Conservation (phyloP, 2,888 invertebrate genomes). For the Chymomyza procnemis region DNA sequence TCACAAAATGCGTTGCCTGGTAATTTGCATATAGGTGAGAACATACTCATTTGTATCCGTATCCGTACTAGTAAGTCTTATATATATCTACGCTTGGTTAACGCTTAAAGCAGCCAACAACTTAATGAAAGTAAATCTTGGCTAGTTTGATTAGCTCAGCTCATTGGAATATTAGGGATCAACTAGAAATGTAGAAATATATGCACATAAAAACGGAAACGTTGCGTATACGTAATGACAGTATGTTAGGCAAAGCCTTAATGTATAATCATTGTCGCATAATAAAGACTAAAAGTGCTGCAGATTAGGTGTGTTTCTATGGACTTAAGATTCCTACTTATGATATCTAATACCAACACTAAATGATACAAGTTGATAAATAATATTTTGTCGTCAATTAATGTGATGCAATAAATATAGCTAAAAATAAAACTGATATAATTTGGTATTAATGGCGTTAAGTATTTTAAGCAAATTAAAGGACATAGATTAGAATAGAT, state of each 20-base stretch:
- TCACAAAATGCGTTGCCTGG: neutral
- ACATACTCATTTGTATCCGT: neutral
- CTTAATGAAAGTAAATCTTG: neutral
- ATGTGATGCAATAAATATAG: too few relatives aligned
- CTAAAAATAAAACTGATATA: too few relatives aligned
- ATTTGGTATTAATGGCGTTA: too few relatives aligned
- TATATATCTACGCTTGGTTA: neutral
- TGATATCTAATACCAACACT: too few relatives aligned
- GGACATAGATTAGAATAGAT: too few relatives aligned
- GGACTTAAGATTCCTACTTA: too few relatives aligned
- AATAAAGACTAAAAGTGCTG: neutral
- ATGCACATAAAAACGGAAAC: neutral
- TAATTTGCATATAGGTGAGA: slow-evolving; percentile 1
- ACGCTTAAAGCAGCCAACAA: neutral
- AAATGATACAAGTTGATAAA: too few relatives aligned
- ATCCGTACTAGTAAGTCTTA: neutral
- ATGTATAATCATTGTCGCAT: neutral
- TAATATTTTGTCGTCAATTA: too few relatives aligned
- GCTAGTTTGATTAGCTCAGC: neutral
- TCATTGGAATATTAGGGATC: neutral
- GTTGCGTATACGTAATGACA: neutral
- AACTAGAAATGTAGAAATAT: neutral
- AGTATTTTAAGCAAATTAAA: too few relatives aligned
- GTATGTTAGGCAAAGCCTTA: neutral
- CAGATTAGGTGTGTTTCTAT: too few relatives aligned